Conservation (phyloP, 2,113 vertebrate species). For the Pteruthius melanotis region DNA sequence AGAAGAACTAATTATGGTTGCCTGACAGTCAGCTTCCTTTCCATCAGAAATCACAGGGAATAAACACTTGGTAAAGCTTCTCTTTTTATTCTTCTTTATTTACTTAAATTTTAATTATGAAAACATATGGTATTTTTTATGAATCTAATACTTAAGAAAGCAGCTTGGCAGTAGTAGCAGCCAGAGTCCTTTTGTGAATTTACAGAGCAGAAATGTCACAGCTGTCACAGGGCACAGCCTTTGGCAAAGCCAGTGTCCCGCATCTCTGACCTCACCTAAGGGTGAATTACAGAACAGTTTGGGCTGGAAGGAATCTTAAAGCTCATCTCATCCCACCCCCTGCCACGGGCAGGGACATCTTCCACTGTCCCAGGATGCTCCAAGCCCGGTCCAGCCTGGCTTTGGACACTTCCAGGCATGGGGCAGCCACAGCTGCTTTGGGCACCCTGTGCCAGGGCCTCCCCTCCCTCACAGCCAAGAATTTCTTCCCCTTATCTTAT, state of each 20-base stretch:
- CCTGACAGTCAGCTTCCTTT: neutral
- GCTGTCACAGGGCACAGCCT: neutral
- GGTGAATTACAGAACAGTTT: neutral
- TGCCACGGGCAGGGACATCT: neutral
- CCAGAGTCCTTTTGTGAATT: neutral
- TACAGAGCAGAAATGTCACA: neutral
- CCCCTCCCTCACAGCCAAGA: neutral
- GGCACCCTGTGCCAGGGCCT: neutral
- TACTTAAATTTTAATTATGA: neutral
- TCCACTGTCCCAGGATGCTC: neutral
- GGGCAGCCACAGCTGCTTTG: neutral
- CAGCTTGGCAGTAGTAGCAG: neutral
- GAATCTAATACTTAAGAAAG: neutral
- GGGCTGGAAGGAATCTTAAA: neutral
- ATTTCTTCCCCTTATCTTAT: neutral
- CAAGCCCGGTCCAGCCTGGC: neutral
- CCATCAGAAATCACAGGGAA: neutral
- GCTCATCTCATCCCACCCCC: neutral
- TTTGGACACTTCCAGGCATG: neutral
- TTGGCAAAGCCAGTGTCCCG: neutral
- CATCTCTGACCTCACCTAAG: fast-evolving
- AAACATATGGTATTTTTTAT: neutral
- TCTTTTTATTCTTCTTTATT: neutral
- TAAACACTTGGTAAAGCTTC: neutral
- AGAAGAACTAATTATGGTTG: neutral